Evolutionary conservation across 2,113 vertebrate genomes (phyloP).

Genomic region (Triplophysa dalaica): DNA sequence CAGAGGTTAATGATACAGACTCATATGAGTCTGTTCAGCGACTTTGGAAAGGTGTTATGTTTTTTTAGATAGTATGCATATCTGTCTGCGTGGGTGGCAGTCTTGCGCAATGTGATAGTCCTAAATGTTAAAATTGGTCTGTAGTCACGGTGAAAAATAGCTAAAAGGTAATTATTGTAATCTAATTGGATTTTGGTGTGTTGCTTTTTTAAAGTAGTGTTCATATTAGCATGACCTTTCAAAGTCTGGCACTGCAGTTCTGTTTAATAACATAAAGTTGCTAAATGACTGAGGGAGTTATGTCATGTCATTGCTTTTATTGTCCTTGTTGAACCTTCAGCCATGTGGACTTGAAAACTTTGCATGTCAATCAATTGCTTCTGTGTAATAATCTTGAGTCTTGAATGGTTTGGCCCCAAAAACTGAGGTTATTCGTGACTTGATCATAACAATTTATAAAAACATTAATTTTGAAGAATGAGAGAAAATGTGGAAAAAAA

Average conservation of each 20-base stretch:
- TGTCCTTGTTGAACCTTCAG: background rate
- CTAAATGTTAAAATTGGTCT: background rate
- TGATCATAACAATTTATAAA: background rate
- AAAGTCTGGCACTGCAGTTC: background rate
- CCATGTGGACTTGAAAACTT: background rate
- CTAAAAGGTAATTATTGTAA: background rate
- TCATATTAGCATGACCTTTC: background rate
- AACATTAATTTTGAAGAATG: background rate
- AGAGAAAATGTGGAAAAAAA: background rate
- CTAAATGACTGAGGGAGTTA: background rate
- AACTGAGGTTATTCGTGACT: background rate
- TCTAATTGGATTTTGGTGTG: background rate
- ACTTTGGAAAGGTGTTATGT: background rate
- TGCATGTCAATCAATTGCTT: background rate
- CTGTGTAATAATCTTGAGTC: background rate
- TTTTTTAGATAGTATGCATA: constrained; percentile 6
- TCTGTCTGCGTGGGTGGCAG: constrained; percentile 22
- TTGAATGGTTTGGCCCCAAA: background rate
- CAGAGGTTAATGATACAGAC: constrained; percentile 12
- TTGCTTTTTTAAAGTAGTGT: background rate
- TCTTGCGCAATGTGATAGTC: constrained; percentile 22
- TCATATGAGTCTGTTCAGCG: constrained; percentile 28
- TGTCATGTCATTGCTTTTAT: background rate
- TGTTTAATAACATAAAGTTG: background rate
- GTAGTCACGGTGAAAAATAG: background rate